phyloP scores from a whole-genome alignment of 2,888 invertebrate genomes.

The Vesta saturnalis region DNA sequence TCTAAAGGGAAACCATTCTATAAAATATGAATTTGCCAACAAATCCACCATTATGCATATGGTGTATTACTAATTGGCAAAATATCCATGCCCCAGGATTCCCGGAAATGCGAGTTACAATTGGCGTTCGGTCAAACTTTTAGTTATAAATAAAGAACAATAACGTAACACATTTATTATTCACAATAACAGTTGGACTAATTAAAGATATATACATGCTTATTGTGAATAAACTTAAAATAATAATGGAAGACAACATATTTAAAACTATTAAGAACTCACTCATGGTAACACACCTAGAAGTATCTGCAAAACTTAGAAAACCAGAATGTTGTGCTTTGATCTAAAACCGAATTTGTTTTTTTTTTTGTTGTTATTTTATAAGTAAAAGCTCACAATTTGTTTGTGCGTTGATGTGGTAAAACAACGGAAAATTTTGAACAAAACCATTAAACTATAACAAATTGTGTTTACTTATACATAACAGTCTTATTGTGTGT shows the following conservation, averaged over 20 bases:
- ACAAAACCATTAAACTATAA: neutral
- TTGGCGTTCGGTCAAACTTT: too few species aligned
- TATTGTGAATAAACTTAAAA: conserved; percentile 18
- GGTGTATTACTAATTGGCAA: too few species aligned
- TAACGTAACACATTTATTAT: conserved; percentile 33
- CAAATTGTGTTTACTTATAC: neutral
- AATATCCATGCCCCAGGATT: too few species aligned
- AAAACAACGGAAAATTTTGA: neutral
- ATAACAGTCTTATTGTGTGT: conserved; percentile 3
- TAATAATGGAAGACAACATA: conserved; percentile 34
- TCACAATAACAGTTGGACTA: conserved; percentile 19
- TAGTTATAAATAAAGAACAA: neutral
- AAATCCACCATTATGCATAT: too few species aligned
- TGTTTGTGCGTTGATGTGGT: neutral
- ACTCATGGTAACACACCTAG: neutral
- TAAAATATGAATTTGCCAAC: too few species aligned
- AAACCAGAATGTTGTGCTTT: neutral
- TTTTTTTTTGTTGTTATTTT: neutral
- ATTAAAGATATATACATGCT: conserved; percentile 23
- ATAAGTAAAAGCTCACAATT: neutral
- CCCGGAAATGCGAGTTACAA: too few species aligned
- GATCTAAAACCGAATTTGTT: neutral
- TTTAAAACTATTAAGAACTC: conserved; percentile 9
- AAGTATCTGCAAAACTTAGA: neutral
- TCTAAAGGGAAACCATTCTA: too few species aligned